These are phyloP conservation scores for Dynastes tityus DNA, from an alignment of 2,888 invertebrate species.

Conservation along the genomic window DNA sequence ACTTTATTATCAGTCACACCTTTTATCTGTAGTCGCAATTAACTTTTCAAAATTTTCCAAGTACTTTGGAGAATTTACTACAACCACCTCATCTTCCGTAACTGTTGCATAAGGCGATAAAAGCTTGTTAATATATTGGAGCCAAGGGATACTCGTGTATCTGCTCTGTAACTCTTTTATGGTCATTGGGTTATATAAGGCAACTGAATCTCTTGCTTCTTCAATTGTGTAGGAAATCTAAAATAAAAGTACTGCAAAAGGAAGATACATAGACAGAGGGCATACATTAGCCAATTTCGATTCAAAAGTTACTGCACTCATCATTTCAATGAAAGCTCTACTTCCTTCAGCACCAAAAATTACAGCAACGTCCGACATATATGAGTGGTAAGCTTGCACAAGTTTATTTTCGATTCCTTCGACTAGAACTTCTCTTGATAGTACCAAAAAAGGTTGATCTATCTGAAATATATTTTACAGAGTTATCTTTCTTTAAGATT, in stretches of 20 bases:
- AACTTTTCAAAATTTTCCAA: slow-evolving; percentile 80
- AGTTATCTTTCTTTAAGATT: too few relatives aligned
- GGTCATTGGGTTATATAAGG: slow-evolving; percentile 92
- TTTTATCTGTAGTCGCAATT: slow-evolving; percentile 73
- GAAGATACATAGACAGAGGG: not conserved
- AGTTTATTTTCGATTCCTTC: slow-evolving; percentile 88
- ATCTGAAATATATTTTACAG: slow-evolving; percentile 73
- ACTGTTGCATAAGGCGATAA: slow-evolving; percentile 79
- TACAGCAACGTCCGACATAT: slow-evolving; percentile 90
- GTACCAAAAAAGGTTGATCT: slow-evolving; percentile 89
- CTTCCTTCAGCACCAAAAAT: slow-evolving; percentile 86
- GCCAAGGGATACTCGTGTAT: slow-evolving; percentile 86
- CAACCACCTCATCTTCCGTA: slow-evolving; percentile 81
- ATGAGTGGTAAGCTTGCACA: slow-evolving; percentile 88
- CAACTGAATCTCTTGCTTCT: slow-evolving; percentile 91
- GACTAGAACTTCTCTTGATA: slow-evolving; percentile 88
- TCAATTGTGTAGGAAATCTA: slow-evolving; percentile 91
- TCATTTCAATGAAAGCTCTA: slow-evolving; percentile 81
- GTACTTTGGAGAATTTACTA: slow-evolving; percentile 89
- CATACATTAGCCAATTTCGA: slow-evolving; percentile 92
- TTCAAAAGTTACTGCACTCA: slow-evolving; percentile 89
- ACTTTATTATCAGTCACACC: slow-evolving; percentile 63
- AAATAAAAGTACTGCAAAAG: slow-evolving; percentile 54
- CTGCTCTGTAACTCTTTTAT: slow-evolving; percentile 82
- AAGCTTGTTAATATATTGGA: slow-evolving; percentile 87